Conservation (phyloP, 2,888 invertebrate genomes). For the Parnassius glacialis region DNA sequence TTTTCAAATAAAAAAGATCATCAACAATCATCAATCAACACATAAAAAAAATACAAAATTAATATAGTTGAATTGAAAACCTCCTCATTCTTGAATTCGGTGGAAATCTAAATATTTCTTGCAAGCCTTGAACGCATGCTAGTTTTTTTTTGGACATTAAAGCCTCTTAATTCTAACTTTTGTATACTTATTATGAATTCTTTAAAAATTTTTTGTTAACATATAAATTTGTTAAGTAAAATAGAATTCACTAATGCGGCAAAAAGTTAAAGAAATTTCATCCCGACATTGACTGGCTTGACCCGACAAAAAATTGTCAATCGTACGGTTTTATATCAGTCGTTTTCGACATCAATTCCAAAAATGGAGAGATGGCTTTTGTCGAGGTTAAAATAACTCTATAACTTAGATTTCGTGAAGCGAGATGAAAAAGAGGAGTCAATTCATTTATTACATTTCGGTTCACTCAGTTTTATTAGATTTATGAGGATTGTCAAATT, state of each 20-base stretch:
- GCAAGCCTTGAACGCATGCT: too few species aligned
- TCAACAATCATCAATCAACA: too few species aligned
- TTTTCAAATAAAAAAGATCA: too few species aligned
- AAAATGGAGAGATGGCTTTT: slow-evolving; percentile 16
- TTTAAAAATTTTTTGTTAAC: too few species aligned
- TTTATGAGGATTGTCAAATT: not conserved
- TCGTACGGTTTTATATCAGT: slow-evolving; percentile 6
- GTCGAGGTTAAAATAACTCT: slow-evolving; percentile 22
- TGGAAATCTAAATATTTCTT: too few species aligned
- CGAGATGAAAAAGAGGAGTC: slow-evolving; percentile 14
- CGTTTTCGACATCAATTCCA: slow-evolving; percentile 9
- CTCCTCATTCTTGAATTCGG: too few species aligned
- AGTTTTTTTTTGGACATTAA: too few species aligned
- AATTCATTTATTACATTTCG: slow-evolving; percentile 17
- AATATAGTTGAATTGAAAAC: too few species aligned
- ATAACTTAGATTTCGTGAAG: slow-evolving; percentile 17
- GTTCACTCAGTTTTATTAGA: slow-evolving; percentile 7
- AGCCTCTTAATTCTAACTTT: too few species aligned
- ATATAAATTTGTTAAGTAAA: too few species aligned
- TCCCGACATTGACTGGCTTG: not conserved
- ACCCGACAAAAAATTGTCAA: slow-evolving; percentile 11
- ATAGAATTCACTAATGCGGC: not conserved
- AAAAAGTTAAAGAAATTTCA: slow-evolving; percentile 2
- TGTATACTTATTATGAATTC: too few species aligned
- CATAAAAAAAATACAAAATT: too few species aligned